Evolutionary conservation across 2,113 vertebrate species (phyloP).

Genomic region (Telmatochromis sp.): DNA sequence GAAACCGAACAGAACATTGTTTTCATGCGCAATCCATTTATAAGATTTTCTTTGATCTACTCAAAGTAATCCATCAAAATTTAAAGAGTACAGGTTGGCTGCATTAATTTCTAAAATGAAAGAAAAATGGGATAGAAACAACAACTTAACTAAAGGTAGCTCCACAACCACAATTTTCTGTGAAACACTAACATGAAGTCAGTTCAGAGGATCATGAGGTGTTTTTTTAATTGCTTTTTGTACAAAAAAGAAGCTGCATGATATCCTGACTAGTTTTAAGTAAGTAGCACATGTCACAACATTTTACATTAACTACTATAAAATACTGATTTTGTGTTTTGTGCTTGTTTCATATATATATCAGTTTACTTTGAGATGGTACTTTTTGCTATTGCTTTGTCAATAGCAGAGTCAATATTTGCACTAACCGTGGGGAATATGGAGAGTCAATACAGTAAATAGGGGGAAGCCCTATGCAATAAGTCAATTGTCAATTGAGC

Average conservation of each 20-base stretch:
- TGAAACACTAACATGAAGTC: neutral
- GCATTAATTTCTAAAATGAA: slow-evolving; percentile 37
- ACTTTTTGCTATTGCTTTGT: slow-evolving; percentile 68
- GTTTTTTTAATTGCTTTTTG: neutral
- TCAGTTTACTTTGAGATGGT: slow-evolving; percentile 45
- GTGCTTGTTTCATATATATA: slow-evolving; percentile 30
- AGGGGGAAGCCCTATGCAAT: slow-evolving; percentile 32
- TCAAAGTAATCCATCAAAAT: slow-evolving; percentile 45
- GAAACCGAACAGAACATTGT: slow-evolving; percentile 2
- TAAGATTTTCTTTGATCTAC: slow-evolving; percentile 47
- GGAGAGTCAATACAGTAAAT: slow-evolving; percentile 49
- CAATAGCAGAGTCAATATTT: slow-evolving; percentile 68
- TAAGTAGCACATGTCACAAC: neutral
- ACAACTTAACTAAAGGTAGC: neutral
- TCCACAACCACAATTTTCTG: neutral
- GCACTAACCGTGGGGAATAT: slow-evolving; percentile 41
- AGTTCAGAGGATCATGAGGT: neutral
- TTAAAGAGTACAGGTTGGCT: slow-evolving; percentile 43
- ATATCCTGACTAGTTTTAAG: neutral
- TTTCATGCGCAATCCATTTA: slow-evolving; percentile 40
- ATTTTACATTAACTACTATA: slow-evolving; percentile 2
- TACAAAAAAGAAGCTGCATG: neutral
- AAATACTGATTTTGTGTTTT: slow-evolving; percentile 18
- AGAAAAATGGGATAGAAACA: neutral
- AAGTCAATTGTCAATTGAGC: slow-evolving; percentile 22